Conservation (phyloP, 2,888 invertebrate genomes). For the Philereme transversata region DNA sequence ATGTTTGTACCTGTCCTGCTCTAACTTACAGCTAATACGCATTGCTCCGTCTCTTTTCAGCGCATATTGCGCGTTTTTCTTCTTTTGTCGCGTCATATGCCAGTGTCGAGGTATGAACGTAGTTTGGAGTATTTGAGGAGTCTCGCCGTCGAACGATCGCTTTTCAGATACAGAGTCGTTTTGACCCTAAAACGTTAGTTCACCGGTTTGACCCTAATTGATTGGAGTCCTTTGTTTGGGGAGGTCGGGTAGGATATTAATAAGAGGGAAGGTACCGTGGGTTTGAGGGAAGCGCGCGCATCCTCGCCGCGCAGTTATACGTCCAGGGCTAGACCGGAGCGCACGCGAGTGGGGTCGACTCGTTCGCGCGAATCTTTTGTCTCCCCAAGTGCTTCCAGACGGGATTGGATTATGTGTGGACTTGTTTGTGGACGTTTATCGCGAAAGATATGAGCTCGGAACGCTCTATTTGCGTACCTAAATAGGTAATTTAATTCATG, state of each 20-base stretch:
- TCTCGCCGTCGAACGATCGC: slow-evolving; percentile 53
- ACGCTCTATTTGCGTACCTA: slow-evolving; percentile 29
- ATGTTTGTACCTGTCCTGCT: slow-evolving; percentile 75
- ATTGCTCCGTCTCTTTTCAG: slow-evolving; percentile 69
- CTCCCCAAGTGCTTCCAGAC: slow-evolving; percentile 61
- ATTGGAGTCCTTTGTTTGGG: slow-evolving; percentile 77
- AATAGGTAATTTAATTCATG: slow-evolving; percentile 38
- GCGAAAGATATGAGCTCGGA: slow-evolving; percentile 31
- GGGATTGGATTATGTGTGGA: slow-evolving; percentile 46
- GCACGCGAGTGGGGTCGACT: slow-evolving; percentile 65
- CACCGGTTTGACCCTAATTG: slow-evolving; percentile 65
- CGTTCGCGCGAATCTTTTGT: slow-evolving; percentile 67
- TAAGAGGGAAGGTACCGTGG: slow-evolving; percentile 60
- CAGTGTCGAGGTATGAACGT: slow-evolving; percentile 69
- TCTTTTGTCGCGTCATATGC: slow-evolving; percentile 82
- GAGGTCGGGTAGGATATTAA: slow-evolving; percentile 69
- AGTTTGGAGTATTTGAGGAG: slow-evolving; percentile 65
- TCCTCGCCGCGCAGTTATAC: slow-evolving; percentile 72
- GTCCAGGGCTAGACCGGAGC: slow-evolving; percentile 59
- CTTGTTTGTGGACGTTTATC: slow-evolving; percentile 45
- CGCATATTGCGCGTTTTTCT: slow-evolving; percentile 83
- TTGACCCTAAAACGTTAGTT: slow-evolving; percentile 45
- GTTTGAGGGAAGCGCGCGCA: slow-evolving; percentile 70
- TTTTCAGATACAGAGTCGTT: slow-evolving; percentile 47
- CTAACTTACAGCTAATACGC: slow-evolving; percentile 62